Percentiles rank a stretch among this genome's conserved stretches.
Evolutionary conservation across 2,797 vertebrate species (phyloP).

Genomic region (Epinephelus awoara): DNA sequence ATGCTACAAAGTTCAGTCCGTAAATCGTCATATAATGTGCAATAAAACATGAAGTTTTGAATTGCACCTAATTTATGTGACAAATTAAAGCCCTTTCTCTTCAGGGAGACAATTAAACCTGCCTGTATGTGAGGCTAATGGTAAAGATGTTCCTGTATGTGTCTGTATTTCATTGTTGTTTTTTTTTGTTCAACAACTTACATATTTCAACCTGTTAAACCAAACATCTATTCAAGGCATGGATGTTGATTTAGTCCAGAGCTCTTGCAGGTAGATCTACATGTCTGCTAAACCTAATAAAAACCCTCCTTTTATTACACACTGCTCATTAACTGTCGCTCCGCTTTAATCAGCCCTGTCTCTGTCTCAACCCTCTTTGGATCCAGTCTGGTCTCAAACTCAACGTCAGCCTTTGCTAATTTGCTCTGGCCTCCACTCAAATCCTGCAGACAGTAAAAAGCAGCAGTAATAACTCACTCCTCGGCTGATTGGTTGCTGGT

Average conservation of each 20-base stretch:
- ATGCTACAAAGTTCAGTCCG: neutral
- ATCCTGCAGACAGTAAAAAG: slow-evolving; percentile 46
- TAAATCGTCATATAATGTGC: neutral
- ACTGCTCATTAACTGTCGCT: neutral
- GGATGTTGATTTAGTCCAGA: slow-evolving; percentile 8
- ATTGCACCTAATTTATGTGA: neutral
- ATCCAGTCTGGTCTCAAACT: slow-evolving; percentile 31
- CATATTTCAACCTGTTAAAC: neutral
- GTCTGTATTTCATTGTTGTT: neutral
- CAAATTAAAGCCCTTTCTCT: neutral
- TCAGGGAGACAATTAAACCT: neutral
- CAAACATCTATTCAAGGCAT: neutral
- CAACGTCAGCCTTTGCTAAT: slow-evolving; percentile 24
- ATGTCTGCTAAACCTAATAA: slow-evolving; percentile 16
- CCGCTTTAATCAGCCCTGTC: slow-evolving; percentile 24
- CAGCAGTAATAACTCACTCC: slow-evolving; percentile 73
- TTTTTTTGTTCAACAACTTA: slow-evolving; percentile 11
- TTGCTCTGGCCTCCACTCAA: slow-evolving; percentile 44
- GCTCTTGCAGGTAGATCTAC: slow-evolving; percentile 1
- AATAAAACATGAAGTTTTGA: slow-evolving; percentile 6
- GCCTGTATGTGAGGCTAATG: neutral
- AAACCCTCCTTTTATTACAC: neutral
- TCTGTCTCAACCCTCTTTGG: slow-evolving; percentile 28
- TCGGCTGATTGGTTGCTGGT: slow-evolving; percentile 60
- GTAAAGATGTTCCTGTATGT: neutral